Conservation (phyloP, 2,797 vertebrate species). For the Rhinophrynus dorsalis region DNA sequence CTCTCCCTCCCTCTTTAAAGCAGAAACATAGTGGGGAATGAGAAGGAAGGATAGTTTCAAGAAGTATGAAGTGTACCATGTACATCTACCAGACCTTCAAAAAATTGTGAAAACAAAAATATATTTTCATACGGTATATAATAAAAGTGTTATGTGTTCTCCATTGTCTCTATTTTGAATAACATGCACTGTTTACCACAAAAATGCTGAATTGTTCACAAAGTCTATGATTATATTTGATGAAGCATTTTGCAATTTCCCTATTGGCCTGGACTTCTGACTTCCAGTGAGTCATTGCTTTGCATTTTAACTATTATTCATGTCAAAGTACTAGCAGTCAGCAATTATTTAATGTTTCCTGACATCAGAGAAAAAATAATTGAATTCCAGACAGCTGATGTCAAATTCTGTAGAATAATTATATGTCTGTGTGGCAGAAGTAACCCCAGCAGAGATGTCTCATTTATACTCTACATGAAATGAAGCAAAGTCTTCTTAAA, state of each 20-base stretch:
- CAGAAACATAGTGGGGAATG: no score
- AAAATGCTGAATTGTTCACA: constrained; percentile 41
- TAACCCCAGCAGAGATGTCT: constrained; percentile 42
- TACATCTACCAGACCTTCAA: no score
- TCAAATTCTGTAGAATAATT: constrained; percentile 50
- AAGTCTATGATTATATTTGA: constrained; percentile 38
- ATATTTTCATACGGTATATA: background rate
- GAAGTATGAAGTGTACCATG: no score
- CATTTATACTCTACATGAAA: constrained; percentile 42
- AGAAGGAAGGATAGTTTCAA: no score
- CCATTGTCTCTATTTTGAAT: background rate
- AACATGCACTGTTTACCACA: constrained; percentile 1
- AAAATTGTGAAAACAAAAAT: no score
- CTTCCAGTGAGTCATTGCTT: constrained; percentile 40
- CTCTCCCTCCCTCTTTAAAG: no score
- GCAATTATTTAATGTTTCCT: constrained; percentile 51
- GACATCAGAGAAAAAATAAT: constrained; percentile 54
- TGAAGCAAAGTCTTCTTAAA: constrained; percentile 30
- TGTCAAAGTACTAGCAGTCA: constrained; percentile 54
- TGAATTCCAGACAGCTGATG: constrained; percentile 53
- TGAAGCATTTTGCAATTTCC: constrained; percentile 47
- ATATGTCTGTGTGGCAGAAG: constrained; percentile 40
- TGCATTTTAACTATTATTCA: constrained; percentile 48
- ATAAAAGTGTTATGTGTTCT: background rate
- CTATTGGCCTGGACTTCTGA: constrained; percentile 42